Conservation (phyloP, 1,140 invertebrate species). For the Zaprionus ghesquierei region DNA sequence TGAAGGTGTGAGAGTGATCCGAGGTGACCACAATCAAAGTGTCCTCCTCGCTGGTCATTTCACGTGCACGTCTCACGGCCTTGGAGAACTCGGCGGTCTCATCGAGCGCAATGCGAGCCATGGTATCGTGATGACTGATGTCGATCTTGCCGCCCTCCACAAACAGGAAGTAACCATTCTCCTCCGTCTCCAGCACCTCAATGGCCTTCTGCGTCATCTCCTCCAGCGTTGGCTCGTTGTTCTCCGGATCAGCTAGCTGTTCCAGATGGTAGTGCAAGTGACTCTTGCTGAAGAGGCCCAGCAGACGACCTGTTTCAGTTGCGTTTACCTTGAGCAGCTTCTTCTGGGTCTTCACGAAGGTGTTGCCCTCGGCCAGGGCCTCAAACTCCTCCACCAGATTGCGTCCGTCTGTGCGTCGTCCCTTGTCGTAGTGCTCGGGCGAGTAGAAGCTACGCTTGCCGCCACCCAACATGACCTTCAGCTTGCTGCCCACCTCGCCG, state of each 20-base stretch:
- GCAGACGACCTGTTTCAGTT: conserved; percentile 76
- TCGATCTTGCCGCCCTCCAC: conserved; percentile 90
- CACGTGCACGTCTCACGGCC: conserved; percentile 84
- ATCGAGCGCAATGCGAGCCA: conserved; percentile 87
- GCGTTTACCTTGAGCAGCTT: conserved; percentile 82
- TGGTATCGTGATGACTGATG: conserved; percentile 90
- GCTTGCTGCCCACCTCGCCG: conserved; percentile 85
- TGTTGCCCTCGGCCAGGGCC: conserved; percentile 72
- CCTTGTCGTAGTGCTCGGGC: conserved; percentile 84
- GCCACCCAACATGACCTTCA: conserved; percentile 89
- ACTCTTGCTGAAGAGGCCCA: conserved; percentile 84
- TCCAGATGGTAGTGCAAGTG: conserved; percentile 85
- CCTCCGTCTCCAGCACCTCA: conserved; percentile 88
- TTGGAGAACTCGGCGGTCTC: conserved; percentile 86
- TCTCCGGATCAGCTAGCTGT: conserved; percentile 83
- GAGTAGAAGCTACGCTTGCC: conserved; percentile 89
- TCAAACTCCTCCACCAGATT: conserved; percentile 88
- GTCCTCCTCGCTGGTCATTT: conserved; percentile 84
- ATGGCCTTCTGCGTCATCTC: conserved; percentile 94
- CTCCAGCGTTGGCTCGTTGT: conserved; percentile 86
- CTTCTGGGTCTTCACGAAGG: conserved; percentile 87
- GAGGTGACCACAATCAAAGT: conserved; percentile 88
- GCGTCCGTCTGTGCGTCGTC: conserved; percentile 86
- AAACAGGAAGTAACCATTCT: conserved; percentile 87
- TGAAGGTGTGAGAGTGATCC: conserved; percentile 88